Percentiles rank a stretch among this genome's conserved stretches.
These are phyloP conservation scores for Pseudomyrmex cubaensis DNA, from an alignment of 1,140 invertebrate species.

Conservation along the genomic window DNA sequence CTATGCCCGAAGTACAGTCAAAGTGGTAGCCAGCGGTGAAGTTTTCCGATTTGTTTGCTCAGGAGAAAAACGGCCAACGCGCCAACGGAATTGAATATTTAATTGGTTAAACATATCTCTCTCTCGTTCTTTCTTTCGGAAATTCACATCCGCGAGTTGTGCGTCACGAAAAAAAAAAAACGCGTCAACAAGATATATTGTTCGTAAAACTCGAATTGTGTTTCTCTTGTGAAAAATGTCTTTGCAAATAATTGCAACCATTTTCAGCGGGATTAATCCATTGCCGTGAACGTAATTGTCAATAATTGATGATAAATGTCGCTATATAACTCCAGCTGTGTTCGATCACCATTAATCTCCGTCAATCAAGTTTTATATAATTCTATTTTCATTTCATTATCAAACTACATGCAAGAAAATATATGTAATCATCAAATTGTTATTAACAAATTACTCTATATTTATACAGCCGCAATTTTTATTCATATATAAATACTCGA, in stretches of 20 bases:
- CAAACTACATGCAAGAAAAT: conserved; percentile 15
- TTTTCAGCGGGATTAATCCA: conserved; percentile 4
- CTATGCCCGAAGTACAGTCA: conserved; percentile 17
- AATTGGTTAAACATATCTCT: conserved; percentile 33
- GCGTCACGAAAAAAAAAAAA: neutral
- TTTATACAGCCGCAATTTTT: neutral
- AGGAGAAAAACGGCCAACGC: neutral
- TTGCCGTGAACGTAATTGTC: conserved; percentile 40
- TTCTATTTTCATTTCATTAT: conserved; percentile 46
- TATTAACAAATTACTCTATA: conserved; percentile 10
- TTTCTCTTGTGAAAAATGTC: neutral
- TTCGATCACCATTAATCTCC: conserved; percentile 21
- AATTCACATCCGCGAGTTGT: neutral
- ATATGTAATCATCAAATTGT: conserved; percentile 34
- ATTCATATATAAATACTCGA: neutral
- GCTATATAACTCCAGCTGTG: conserved; percentile 21
- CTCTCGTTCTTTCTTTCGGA: too few species aligned
- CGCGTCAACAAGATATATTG: neutral
- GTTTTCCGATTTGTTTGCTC: conserved; percentile 44
- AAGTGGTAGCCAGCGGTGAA: conserved; percentile 12
- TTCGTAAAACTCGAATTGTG: neutral
- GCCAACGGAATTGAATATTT: conserved; percentile 31
- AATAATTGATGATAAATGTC: conserved; percentile 46
- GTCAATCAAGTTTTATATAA: conserved; percentile 33
- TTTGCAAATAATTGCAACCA: neutral